Base-by-base conservation (phyloP, 2,888 invertebrate species). In the Tortricodes alternella region DNA sequence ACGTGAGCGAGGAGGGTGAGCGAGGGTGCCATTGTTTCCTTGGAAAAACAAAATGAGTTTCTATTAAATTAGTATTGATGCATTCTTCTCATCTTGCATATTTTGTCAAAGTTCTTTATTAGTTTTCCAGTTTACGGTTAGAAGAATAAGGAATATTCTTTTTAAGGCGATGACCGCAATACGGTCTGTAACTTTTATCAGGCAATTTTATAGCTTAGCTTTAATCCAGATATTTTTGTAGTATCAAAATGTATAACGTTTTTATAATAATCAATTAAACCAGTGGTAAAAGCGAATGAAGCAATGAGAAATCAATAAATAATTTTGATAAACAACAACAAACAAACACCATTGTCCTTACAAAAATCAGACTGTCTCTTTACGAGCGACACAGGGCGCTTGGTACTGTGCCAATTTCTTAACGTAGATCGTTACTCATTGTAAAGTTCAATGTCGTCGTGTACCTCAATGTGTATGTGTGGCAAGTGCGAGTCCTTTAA, bases 361-460 rank as follows among this genome's bases (percentile, higher is more conserved):
- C n/a, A 15, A 41, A 29, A 29, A 41, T 41, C 24, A 5, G 41
- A 18, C 44, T 44, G 44, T 29, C 27, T 44, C 44, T 43, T 27
- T 46, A 41, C 53, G 34, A 16, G 16, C 34, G 27, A 34, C 34
- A 35, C 43, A 53, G n/a, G 21, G 67, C 62, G 70, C 71, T 84
- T 87, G 86, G 83, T 80, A 64, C 71, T 72, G 73, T 82, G 85
- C 85, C 86, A 85, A 85, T 77, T 78, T 80, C 76, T 76, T 75
- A 72, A 76, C 68, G 66, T 71, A 68, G 68, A 62, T 65, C 63
- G 53, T 58, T 56, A 51, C 32, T 52, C 63, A 70, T 64, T 68
- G 58, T 74, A 75, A 83, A 85, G 85, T 86, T 86, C 86, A 86
- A 84, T 85, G 86, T 80, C 83, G 74, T 64, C 59, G 62, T 63